phyloP scores from a whole-genome alignment of 2,888 invertebrate genomes.

The Muschampia plurimacula region DNA sequence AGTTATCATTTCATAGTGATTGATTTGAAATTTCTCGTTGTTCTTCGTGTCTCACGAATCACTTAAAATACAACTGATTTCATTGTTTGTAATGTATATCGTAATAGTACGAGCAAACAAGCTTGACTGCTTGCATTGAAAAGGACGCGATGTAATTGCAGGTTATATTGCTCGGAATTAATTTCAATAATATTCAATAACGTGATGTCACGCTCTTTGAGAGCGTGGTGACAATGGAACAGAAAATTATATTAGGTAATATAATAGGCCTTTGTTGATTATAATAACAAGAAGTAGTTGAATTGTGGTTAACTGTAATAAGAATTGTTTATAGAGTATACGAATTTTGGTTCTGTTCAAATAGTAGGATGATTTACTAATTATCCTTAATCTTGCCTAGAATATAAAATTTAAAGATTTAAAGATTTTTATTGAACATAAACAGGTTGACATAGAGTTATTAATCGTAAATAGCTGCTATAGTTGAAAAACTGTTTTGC shows the following conservation, averaged over 20 bases:
- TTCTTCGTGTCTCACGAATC: not conserved
- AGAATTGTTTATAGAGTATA: not conserved
- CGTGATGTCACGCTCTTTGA: conserved; percentile 26
- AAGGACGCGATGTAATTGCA: conserved; percentile 20
- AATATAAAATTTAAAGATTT: too few species aligned
- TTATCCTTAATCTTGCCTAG: too few species aligned
- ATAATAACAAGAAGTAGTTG: not conserved
- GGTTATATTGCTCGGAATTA: conserved; percentile 22
- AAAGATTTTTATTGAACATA: too few species aligned
- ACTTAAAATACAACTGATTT: not conserved
- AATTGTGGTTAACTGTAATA: not conserved
- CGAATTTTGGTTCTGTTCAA: not conserved
- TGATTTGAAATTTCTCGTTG: not conserved
- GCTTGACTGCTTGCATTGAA: conserved; percentile 29
- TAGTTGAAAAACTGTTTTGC: too few species aligned
- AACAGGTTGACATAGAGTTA: too few species aligned
- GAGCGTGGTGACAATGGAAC: conserved; percentile 18
- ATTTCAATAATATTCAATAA: conserved; percentile 30
- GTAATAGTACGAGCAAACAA: conserved; percentile 20
- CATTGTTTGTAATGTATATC: not conserved
- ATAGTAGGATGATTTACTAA: too few species aligned
- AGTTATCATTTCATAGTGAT: not conserved
- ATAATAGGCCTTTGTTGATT: not conserved
- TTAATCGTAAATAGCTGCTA: too few species aligned
- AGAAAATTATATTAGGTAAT: conserved; percentile 1